phyloP scores from a whole-genome alignment of 2,888 invertebrate species.

The Idaea dimidiata region DNA sequence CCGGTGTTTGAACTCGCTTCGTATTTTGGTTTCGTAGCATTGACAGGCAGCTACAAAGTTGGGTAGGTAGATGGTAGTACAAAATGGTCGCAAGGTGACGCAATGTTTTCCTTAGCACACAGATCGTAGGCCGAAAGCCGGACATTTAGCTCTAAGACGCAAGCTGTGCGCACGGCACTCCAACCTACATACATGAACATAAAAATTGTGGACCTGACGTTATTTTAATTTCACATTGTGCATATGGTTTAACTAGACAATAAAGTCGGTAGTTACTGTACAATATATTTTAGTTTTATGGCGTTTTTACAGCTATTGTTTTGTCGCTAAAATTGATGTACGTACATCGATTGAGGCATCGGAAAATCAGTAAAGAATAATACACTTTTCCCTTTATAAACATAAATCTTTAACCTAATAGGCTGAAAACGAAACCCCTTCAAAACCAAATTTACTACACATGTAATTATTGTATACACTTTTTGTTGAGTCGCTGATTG shows the following conservation, averaged over 20 bases:
- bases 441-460: too few relatives aligned
- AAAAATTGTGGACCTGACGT: conserved; percentile 59
- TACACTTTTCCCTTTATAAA: too few relatives aligned
- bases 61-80: conserved; percentile 25
- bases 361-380: too few relatives aligned
- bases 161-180: conserved; percentile 74
- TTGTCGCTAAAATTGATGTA: conserved; percentile 6
- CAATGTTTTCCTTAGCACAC: conserved; percentile 60
- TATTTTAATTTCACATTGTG: conserved; percentile 52
- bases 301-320: too few relatives aligned
- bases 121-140: conserved; percentile 67
- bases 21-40: conserved; percentile 30
- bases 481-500: too few relatives aligned
- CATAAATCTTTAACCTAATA: too few relatives aligned
- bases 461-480: too few relatives aligned
- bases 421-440: too few relatives aligned
- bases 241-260: conserved; percentile 30
- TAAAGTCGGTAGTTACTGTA: conserved; percentile 9
- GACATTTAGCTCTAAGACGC: conserved; percentile 60
- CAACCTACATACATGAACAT: conserved; percentile 71
- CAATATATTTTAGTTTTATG: not conserved
- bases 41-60: conserved; percentile 29
- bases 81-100: conserved; percentile 57
- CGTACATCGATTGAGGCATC: conserved; percentile 15
- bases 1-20: conserved; percentile 12